Evolutionary conservation across 2,888 invertebrate genomes (phyloP), one percentile per base, ranked within the genome.

Genomic region (Patella pellucida): DNA sequence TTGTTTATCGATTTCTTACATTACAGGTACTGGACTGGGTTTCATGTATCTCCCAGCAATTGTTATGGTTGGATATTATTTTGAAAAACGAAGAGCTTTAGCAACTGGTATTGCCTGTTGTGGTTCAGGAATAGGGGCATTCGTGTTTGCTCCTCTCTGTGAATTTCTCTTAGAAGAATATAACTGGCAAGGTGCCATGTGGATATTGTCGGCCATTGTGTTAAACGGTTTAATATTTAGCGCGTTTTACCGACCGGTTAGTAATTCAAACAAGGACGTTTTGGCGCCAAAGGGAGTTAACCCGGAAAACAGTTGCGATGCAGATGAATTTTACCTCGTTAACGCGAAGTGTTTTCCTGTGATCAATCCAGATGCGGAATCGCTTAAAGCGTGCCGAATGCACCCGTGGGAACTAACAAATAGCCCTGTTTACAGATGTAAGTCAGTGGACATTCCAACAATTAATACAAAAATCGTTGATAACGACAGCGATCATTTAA

Each of bases 91-190:
- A 94, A 93, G 98, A 76, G 98, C 98, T 0, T 91, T 99, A 73
- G 99, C 99, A 0, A 98, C 98, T 0, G 98, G 98, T 2, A 94
- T 99, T 72, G 96, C 98, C 0, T 95, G 98, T 12, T 98, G 98
- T 88, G 99, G 99, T 31, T 97, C 97, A 1, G 99, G 99, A 11
- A 96, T 97, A 16, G 98, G 98, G 12, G 95, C 95, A 11, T 96
- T 97, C 88, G 91, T 96, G 0, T 94, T 98, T 87, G 95, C 96
- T 0, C 97, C 97, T 0, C 90, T 98, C 5, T 96, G 94, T 94
- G 73, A 92, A 41, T 83, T 87, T 4, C 92, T 98, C 7, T 93
- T 96, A 16, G 89, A 92, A 0, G 82, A 87, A 0, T 93, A 93
- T 71, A 94, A 94, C 3, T 98, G 98, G 98, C 93, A 94, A 75